These are phyloP conservation scores for Eudemis profundana DNA, from an alignment of 2,888 invertebrate species.

Conservation along the genomic window DNA sequence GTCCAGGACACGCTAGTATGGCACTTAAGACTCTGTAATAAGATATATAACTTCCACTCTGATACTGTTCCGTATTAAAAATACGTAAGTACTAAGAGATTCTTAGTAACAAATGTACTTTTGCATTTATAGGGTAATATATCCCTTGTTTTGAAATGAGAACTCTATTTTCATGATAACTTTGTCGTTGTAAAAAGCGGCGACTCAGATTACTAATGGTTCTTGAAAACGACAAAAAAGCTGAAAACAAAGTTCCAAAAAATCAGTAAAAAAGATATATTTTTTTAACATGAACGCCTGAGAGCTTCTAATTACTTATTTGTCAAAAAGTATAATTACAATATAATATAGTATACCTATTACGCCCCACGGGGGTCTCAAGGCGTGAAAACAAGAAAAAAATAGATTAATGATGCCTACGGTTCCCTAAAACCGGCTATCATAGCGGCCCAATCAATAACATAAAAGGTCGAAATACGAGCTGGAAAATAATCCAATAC, in stretches of 20 bases:
- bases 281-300: too few relatives aligned
- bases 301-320: too few relatives aligned
- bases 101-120: background rate
- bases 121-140: background rate
- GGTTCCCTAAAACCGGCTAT: background rate
- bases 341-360: too few relatives aligned
- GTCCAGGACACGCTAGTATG: background rate
- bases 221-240: too few relatives aligned
- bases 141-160: background rate
- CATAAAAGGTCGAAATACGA: background rate
- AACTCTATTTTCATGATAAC: background rate
- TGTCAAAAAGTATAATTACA: too few relatives aligned
- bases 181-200: background rate
- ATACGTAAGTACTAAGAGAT: background rate
- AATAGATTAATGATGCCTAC: too few relatives aligned
- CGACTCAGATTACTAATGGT: too few relatives aligned
- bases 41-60: background rate
- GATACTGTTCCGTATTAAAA: background rate
- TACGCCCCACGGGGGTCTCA: too few relatives aligned
- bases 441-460: background rate
- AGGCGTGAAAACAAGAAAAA: too few relatives aligned
- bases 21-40: background rate
- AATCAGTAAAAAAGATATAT: too few relatives aligned
- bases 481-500: background rate
- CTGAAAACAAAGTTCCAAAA: too few relatives aligned